Base-by-base conservation (phyloP, 2,888 invertebrate genomes). In the Drosophila histrio region DNA sequence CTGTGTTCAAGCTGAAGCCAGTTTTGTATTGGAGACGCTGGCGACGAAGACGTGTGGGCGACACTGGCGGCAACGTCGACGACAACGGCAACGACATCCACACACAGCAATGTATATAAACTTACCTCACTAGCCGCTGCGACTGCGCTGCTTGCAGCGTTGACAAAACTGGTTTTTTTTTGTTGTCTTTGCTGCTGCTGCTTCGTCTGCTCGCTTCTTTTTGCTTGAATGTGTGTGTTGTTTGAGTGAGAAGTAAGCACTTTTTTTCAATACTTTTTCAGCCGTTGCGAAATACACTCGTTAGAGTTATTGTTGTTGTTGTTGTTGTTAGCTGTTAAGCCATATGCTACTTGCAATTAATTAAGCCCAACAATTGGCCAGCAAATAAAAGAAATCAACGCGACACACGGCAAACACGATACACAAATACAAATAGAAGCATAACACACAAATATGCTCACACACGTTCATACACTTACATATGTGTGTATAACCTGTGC, bases 121-220 rank as follows among this genome's bases (percentile, higher is more conserved):
- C 77, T 76, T 64, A 83, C 88, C 82, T 65, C 47, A 62, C 24
- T 49, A 17, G 49, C 52, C 72, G 87, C 72, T 87, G 83, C 83
- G 81, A 85, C 86, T 87, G 87, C 81, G 81, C 87, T 82, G 87
- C 80, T 71, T 41, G 74, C 67, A 69, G 71, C 71, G 66, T 76
- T 67, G 71, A 67, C 68, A 46, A 87, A 88, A 83, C 88, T 68
- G 88, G 84, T 83, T 83, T 85, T 72, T 36, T 13, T 57, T 64
- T 58, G 41, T 58, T 68, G 47, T 49, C 54, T 73, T 39, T 52
- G 59, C 32, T 62, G 58, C 32, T 62, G 58, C 36, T 72, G 52
- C 28, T 73, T 43, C 57, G 30, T 19, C 11, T 49, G 38, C 32
- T 47, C 43, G 36, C 58, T 49, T 22, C 60, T 64, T 49, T 47